Evolutionary conservation across 2,888 invertebrate species (phyloP).

Genomic region (Agrochola macilenta): DNA sequence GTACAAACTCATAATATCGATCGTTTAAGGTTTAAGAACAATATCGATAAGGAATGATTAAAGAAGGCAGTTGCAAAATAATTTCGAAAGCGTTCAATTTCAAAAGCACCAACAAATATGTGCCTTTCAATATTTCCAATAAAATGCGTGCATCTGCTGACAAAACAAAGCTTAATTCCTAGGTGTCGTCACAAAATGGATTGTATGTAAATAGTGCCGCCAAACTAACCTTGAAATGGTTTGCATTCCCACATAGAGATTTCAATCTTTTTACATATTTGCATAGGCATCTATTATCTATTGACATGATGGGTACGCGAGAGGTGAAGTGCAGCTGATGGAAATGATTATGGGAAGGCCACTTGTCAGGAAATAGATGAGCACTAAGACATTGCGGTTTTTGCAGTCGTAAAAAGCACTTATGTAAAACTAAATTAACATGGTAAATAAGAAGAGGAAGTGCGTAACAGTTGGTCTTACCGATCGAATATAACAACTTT

Average conservation of each 20-base stretch:
- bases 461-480: slow-evolving; percentile 27
- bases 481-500: slow-evolving; percentile 16
- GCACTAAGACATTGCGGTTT: slow-evolving; percentile 47
- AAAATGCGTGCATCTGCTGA: slow-evolving; percentile 29
- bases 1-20: background rate
- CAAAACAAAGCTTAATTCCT: slow-evolving; percentile 64
- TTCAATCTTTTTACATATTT: slow-evolving; percentile 70
- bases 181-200: slow-evolving; percentile 77
- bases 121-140: slow-evolving; percentile 16
- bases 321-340: slow-evolving; percentile 61
- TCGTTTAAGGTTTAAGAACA: background rate
- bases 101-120: slow-evolving; percentile 9
- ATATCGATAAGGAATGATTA: background rate
- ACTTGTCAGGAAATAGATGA: slow-evolving; percentile 49
- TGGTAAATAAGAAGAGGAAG: slow-evolving; percentile 39
- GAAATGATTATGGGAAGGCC: slow-evolving; percentile 50
- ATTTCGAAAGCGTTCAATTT: background rate
- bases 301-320: slow-evolving; percentile 65
- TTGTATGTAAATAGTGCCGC: slow-evolving; percentile 83
- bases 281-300: slow-evolving; percentile 73
- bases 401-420: slow-evolving; percentile 33
- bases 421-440: slow-evolving; percentile 47
- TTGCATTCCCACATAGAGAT: slow-evolving; percentile 77
- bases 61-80: background rate
- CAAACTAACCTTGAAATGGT: slow-evolving; percentile 76